Conservation (phyloP, 1,140 invertebrate genomes). For the Brachionus manjavacas region DNA sequence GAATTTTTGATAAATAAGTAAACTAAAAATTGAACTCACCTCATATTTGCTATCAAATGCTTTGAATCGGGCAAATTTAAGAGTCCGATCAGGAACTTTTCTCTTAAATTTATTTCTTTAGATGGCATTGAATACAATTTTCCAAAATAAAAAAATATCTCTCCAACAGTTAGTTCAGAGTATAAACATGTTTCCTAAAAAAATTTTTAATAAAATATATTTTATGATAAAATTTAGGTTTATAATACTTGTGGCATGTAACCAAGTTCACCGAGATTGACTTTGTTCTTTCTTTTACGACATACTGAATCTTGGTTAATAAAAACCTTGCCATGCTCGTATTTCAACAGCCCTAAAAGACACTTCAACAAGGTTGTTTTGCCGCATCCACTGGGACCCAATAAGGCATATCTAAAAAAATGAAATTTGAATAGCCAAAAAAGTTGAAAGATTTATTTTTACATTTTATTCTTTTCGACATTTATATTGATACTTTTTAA, state of each 20-base stretch:
- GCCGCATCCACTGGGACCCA: slow-evolving; percentile 55
- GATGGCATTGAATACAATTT: slow-evolving; percentile 81
- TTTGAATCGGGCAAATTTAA: slow-evolving; percentile 48
- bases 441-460: not conserved
- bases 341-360: slow-evolving; percentile 52
- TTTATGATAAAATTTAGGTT: not conserved
- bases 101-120: slow-evolving; percentile 76
- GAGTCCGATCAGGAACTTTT: slow-evolving; percentile 81
- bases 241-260: slow-evolving; percentile 57
- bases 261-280: slow-evolving; percentile 55
- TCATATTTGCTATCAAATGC: slow-evolving; percentile 72
- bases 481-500: slow-evolving; percentile 25
- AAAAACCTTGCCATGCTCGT: slow-evolving; percentile 50
- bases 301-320: slow-evolving; percentile 52
- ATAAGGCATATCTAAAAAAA: slow-evolving; percentile 50
- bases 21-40: slow-evolving; percentile 58
- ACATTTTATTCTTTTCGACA: slow-evolving; percentile 29
- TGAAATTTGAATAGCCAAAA: not conserved
- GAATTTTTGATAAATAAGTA: not conserved
- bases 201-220: not conserved
- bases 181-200: slow-evolving; percentile 81
- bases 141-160: slow-evolving; percentile 92
- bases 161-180: slow-evolving; percentile 85
- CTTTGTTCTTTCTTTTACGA: slow-evolving; percentile 45
- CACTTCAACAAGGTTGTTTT: slow-evolving; percentile 57